These are phyloP conservation scores for Ischnura elegans DNA, from an alignment of 2,888 invertebrate species.

Conservation along the genomic window DNA sequence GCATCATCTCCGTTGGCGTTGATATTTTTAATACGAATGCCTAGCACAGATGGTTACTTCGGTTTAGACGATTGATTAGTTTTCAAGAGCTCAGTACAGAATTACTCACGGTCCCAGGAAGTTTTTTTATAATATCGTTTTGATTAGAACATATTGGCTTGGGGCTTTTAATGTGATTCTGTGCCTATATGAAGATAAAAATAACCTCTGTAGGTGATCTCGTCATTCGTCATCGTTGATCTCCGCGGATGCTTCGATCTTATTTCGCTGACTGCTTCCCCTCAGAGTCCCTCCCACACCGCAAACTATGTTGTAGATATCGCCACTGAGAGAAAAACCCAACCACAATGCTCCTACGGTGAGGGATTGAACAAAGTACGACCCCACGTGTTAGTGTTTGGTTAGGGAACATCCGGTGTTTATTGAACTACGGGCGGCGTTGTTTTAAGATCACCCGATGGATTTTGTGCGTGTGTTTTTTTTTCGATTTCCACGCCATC, in stretches of 20 bases:
- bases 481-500: not conserved
- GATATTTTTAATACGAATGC: too few relatives aligned
- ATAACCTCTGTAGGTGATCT: not conserved
- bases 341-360: not conserved
- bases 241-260: not conserved
- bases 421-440: not conserved
- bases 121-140: too few relatives aligned
- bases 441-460: not conserved
- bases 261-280: not conserved
- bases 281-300: not conserved
- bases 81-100: too few relatives aligned
- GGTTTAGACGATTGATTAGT: too few relatives aligned
- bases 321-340: not conserved
- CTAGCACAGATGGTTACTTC: too few relatives aligned
- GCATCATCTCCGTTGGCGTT: too few relatives aligned
- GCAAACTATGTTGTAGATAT: not conserved
- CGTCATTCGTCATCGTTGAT: not conserved
- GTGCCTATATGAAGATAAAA: too few relatives aligned
- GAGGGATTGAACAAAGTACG: not conserved
- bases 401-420: not conserved
- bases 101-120: too few relatives aligned
- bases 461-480: not conserved
- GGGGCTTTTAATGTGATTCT: too few relatives aligned
- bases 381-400: not conserved
- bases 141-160: too few relatives aligned